These are phyloP conservation scores for Saccostrea glomerata DNA, from an alignment of 1,140 invertebrate genomes.

Conservation along the genomic window DNA sequence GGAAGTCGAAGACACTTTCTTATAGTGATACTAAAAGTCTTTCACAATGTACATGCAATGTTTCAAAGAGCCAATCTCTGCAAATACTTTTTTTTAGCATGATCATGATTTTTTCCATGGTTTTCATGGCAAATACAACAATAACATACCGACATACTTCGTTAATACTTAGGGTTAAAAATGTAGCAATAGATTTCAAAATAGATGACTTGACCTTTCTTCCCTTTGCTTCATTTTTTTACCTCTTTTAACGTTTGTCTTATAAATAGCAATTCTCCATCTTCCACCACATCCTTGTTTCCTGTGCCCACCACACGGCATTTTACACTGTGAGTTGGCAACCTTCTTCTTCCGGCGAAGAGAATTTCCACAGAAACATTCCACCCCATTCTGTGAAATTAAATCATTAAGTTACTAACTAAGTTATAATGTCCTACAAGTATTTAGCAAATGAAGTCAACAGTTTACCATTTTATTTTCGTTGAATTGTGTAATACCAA, in stretches of 20 bases:
- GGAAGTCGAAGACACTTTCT: no score
- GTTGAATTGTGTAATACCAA: no score
- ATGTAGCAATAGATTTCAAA: no score
- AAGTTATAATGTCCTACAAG: neutral
- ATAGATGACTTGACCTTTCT: neutral
- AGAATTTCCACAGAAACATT: conserved; percentile 16
- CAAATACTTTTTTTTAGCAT: no score
- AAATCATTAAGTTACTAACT: neutral
- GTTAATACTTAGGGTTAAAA: no score
- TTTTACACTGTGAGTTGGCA: neutral
- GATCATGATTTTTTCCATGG: no score
- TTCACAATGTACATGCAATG: no score
- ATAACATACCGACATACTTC: no score
- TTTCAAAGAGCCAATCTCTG: no score
- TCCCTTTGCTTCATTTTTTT: neutral
- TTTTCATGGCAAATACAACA: no score
- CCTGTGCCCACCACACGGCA: neutral
- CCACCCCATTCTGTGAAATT: neutral
- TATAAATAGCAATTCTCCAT: conserved; percentile 4
- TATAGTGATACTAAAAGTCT: no score
- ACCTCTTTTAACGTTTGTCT: neutral
- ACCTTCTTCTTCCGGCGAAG: neutral
- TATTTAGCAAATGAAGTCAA: neutral
- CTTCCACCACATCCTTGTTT: neutral
- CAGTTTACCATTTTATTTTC: neutral